These are phyloP conservation scores for Kryptolebias ocellatus DNA, from an alignment of 2,797 vertebrate species.

Conservation along the genomic window DNA sequence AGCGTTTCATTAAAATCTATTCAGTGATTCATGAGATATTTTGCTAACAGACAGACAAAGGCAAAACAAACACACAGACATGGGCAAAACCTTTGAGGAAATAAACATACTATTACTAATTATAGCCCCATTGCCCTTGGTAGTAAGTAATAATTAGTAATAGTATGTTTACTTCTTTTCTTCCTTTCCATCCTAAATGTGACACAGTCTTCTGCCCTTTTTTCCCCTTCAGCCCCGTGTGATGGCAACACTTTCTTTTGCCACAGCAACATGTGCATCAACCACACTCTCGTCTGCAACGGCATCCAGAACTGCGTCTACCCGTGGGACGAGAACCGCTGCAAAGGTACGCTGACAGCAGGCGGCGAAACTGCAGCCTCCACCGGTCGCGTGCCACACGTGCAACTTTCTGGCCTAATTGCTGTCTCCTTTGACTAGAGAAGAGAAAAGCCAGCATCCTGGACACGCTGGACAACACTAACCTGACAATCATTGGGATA, in stretches of 20 bases:
- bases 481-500: slow-evolving; percentile 93
- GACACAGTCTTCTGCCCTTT: not conserved
- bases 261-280: slow-evolving; percentile 99
- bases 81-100: no score
- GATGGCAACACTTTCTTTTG: slow-evolving; percentile 94
- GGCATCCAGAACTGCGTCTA: slow-evolving; percentile 98
- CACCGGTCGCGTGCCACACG: not conserved
- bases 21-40: no score
- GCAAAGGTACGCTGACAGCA: slow-evolving; percentile 85
- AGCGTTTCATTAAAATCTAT: no score
- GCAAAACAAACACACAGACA: no score
- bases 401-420: not conserved
- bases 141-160: no score
- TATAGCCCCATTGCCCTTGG: no score
- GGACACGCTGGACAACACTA: slow-evolving; percentile 92
- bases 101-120: no score
- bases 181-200: no score
- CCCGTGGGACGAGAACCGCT: slow-evolving; percentile 99
- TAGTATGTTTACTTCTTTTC: no score
- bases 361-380: no score
- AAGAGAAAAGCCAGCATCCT: slow-evolving; percentile 92
- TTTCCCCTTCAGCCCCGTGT: slow-evolving; percentile 87
- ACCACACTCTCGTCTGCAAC: slow-evolving; percentile 95
- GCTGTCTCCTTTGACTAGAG: slow-evolving; percentile 74
- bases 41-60: no score